Conservation (phyloP, 2,797 vertebrate genomes). For the Coilia nasus region DNA sequence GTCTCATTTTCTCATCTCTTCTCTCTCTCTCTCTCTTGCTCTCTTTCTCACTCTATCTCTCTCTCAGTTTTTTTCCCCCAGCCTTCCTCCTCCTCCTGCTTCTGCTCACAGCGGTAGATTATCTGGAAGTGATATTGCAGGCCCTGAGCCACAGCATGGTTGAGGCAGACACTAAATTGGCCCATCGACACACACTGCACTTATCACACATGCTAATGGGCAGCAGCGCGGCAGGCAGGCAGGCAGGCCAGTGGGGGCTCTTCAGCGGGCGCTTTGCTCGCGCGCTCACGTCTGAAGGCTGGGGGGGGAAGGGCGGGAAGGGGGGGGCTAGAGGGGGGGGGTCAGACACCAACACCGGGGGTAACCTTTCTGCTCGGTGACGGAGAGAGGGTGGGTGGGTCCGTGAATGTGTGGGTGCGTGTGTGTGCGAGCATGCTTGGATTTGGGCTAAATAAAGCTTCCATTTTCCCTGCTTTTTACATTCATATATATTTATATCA, state of each 20-base stretch:
- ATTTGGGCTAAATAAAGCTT: no score
- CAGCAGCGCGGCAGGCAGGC: slow-evolving; percentile 41
- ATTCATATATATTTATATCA: no score
- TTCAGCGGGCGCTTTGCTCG: not conserved
- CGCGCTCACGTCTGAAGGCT: slow-evolving; percentile 15
- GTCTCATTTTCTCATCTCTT: not conserved
- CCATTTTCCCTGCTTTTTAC: no score
- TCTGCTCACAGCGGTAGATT: slow-evolving; percentile 61
- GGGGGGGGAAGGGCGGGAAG: slow-evolving; percentile 36
- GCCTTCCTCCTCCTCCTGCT: not conserved
- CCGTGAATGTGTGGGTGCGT: no score
- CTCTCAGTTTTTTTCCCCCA: not conserved
- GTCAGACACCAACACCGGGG: slow-evolving; percentile 29
- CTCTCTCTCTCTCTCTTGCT: not conserved
- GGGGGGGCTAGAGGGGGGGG: slow-evolving; percentile 25
- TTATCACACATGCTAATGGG: slow-evolving; percentile 63
- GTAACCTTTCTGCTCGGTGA: no score
- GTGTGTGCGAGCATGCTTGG: no score
- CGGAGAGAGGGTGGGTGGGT: no score
- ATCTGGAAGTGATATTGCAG: slow-evolving; percentile 60
- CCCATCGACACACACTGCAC: slow-evolving; percentile 52
- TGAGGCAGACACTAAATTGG: slow-evolving; percentile 52
- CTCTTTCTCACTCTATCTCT: slow-evolving; percentile 20
- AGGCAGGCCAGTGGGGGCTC: slow-evolving; percentile 35
- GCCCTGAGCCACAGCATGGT: slow-evolving; percentile 47